Percentiles rank a stretch among this genome's conserved stretches.
These are phyloP conservation scores for Holacanthus passer DNA, from an alignment of 2,113 vertebrate genomes.

Conservation along the genomic window DNA sequence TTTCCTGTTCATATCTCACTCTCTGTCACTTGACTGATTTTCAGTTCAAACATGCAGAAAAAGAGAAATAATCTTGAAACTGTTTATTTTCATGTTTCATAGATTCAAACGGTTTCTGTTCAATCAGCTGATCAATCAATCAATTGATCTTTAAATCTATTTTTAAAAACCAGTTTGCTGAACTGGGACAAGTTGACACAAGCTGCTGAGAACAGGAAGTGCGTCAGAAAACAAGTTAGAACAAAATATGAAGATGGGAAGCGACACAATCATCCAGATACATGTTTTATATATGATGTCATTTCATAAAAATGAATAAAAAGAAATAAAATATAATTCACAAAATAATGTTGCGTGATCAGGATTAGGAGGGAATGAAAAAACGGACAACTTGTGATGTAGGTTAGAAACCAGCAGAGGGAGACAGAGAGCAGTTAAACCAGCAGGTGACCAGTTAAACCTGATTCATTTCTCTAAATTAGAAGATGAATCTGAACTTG, in stretches of 20 bases:
- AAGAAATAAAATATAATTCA: too few relatives aligned
- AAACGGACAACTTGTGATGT: too few relatives aligned
- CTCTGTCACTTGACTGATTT: not conserved
- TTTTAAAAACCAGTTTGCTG: not conserved
- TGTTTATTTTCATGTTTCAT: not conserved
- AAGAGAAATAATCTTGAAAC: not conserved
- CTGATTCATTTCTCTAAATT: too few relatives aligned
- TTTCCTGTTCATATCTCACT: not conserved
- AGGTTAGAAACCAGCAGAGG: too few relatives aligned
- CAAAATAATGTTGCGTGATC: too few relatives aligned
- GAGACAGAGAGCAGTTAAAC: too few relatives aligned
- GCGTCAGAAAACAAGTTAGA: not conserved
- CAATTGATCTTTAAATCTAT: not conserved
- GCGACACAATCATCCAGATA: not conserved
- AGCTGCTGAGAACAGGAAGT: slow-evolving; percentile 5
- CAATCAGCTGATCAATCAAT: not conserved
- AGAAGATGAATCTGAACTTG: too few relatives aligned
- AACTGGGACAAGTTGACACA: not conserved
- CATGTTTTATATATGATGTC: too few relatives aligned
- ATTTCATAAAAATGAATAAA: too few relatives aligned
- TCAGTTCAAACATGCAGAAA: not conserved
- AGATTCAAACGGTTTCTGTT: not conserved
- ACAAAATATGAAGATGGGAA: too few relatives aligned
- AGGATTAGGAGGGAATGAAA: too few relatives aligned
- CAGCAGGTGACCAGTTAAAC: too few relatives aligned